phyloP scores from a whole-genome alignment of 92 coral and sea anemone species.

The Porites cylindrica region DNA sequence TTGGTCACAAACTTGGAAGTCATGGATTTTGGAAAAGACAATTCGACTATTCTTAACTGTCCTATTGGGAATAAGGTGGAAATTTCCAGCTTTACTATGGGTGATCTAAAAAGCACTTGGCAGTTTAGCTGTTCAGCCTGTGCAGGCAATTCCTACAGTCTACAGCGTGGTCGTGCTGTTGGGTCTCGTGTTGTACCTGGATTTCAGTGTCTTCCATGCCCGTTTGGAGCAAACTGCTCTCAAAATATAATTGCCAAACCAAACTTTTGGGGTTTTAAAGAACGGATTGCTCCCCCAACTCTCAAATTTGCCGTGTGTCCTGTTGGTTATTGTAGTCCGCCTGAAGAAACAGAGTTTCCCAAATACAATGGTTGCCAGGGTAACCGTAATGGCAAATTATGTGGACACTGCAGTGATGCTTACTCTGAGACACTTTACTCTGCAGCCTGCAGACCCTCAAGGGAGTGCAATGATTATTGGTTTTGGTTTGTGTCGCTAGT shows the following conservation, averaged over 20 bases:
- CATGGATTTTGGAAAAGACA: constrained; percentile 30
- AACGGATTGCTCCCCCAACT: constrained; percentile 31
- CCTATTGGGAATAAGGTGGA: constrained; percentile 31
- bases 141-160: constrained; percentile 61
- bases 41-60: constrained; percentile 27
- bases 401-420: constrained; percentile 70
- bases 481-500: constrained; percentile 66
- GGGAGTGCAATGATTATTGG: constrained; percentile 70
- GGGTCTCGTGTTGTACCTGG: constrained; percentile 27
- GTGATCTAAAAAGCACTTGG: neutral
- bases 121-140: constrained; percentile 53
- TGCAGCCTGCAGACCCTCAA: constrained; percentile 55
- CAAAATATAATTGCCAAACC: constrained; percentile 57
- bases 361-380: constrained; percentile 78
- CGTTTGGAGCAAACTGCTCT: constrained; percentile 81
- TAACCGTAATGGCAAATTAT: constrained; percentile 73
- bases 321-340: constrained; percentile 78
- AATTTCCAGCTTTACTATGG: neutral
- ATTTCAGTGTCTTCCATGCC: constrained; percentile 80
- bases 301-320: constrained; percentile 78
- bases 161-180: constrained; percentile 67
- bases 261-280: constrained; percentile 79
- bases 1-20: constrained; percentile 39
- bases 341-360: constrained; percentile 7
- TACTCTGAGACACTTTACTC: constrained; percentile 81